phyloP scores from a whole-genome alignment of 2,797 vertebrate genomes.

The Anisognathus igniventris region DNA sequence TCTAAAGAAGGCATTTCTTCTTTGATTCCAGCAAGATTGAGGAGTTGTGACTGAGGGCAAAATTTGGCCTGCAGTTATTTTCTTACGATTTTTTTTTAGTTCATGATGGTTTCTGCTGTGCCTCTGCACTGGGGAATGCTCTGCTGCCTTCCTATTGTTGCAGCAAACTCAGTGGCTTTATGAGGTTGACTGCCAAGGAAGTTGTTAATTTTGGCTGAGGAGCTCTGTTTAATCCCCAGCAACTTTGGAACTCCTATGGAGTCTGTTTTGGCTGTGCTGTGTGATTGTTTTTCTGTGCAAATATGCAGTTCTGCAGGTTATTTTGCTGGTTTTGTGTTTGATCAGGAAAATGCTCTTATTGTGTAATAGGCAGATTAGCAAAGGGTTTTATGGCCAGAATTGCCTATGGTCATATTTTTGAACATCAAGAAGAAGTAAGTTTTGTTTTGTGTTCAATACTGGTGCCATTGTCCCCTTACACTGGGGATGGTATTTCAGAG shows the following conservation, averaged over 20 bases:
- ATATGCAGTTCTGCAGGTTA: slow-evolving; percentile 9
- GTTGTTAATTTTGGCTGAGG: slow-evolving; percentile 60
- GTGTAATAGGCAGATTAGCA: neutral
- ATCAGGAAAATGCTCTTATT: neutral
- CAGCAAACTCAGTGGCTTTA: neutral
- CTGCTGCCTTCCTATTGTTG: neutral
- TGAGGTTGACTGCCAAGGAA: neutral
- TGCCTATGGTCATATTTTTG: neutral
- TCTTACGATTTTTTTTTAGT: neutral
- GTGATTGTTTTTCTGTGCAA: slow-evolving; percentile 44
- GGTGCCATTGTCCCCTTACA: neutral
- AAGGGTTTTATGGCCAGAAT: neutral
- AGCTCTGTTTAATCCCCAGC: slow-evolving; percentile 18
- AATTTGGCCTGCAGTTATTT: neutral
- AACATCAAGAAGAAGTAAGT: neutral
- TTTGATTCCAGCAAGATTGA: neutral
- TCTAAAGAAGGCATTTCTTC: neutral
- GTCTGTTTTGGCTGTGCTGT: slow-evolving; percentile 34
- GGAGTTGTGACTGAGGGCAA: neutral
- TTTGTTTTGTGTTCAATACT: neutral
- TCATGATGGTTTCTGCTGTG: neutral
- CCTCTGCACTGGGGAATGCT: neutral
- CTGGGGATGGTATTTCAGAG: neutral
- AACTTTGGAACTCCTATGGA: slow-evolving; percentile 9
- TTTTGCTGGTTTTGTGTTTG: slow-evolving; percentile 15